Conservation (phyloP, 2,113 vertebrate genomes). For the Phalacrocorax brasilianus region DNA sequence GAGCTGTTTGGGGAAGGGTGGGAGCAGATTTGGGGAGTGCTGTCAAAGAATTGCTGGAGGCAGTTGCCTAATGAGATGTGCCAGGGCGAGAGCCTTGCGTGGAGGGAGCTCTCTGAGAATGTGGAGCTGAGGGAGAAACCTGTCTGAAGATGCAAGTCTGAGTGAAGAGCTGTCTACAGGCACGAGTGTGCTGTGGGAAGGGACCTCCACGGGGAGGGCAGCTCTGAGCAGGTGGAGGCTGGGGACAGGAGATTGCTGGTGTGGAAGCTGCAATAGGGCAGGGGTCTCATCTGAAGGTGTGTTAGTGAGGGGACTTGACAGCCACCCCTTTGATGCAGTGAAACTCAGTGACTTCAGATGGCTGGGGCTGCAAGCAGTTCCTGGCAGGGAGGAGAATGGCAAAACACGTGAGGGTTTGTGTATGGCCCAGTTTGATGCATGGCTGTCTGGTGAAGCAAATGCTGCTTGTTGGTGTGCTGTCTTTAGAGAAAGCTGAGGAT, state of each 20-base stretch:
- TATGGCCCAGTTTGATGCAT: fast-evolving
- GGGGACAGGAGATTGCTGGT: neutral
- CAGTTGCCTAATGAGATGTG: neutral
- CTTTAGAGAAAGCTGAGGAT: too few species aligned
- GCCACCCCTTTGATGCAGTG: fast-evolving
- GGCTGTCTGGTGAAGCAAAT: fast-evolving
- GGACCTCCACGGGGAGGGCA: neutral
- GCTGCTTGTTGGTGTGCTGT: neutral
- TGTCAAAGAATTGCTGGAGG: neutral
- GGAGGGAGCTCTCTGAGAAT: neutral
- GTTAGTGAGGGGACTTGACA: neutral
- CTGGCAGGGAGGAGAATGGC: neutral
- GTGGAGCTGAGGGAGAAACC: neutral
- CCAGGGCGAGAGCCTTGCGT: neutral
- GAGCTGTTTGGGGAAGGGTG: neutral
- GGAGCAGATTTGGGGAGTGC: neutral
- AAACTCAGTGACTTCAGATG: fast-evolving
- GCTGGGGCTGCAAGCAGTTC: neutral
- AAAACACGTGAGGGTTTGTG: neutral
- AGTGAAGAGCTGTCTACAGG: neutral
- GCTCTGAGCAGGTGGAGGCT: fast-evolving
- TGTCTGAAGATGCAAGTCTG: neutral
- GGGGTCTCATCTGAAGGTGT: neutral
- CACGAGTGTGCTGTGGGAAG: neutral
- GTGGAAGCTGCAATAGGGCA: neutral